Evolutionary conservation across 2,888 invertebrate genomes (phyloP).

Genomic region (Lysandra bellargus): DNA sequence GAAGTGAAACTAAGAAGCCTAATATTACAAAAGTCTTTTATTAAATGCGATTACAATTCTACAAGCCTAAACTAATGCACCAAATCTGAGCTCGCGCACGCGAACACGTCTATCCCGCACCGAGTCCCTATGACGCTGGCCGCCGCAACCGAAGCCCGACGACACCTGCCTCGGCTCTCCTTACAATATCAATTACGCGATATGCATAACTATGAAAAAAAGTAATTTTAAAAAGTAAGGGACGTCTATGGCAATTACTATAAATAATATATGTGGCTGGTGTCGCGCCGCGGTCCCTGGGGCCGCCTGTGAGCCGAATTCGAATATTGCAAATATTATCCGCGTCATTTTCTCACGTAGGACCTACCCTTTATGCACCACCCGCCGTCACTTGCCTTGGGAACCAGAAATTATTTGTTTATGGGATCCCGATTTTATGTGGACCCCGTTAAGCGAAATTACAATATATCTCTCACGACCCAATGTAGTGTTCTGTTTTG

Average conservation of each 20-base stretch:
- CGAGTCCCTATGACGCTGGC: too few species aligned
- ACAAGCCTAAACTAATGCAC: too few species aligned
- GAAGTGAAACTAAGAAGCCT: too few species aligned
- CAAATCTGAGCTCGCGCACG: too few species aligned
- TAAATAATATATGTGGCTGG: constrained; percentile 70
- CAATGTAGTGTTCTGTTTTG: neutral
- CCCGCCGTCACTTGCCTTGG: constrained; percentile 37
- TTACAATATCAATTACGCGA: neutral
- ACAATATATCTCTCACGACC: neutral
- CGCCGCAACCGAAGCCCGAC: too few species aligned
- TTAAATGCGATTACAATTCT: too few species aligned
- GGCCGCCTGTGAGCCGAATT: constrained; percentile 51
- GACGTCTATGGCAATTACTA: constrained; percentile 60
- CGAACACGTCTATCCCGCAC: too few species aligned
- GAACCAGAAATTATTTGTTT: constrained; percentile 33
- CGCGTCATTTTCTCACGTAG: constrained; percentile 69
- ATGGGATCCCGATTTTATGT: constrained; percentile 16
- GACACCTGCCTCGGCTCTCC: too few species aligned
- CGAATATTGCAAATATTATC: constrained; percentile 70
- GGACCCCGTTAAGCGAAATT: neutral
- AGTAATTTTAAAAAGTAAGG: constrained; percentile 48
- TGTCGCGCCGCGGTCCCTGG: constrained; percentile 54
- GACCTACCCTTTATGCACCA: constrained; percentile 54
- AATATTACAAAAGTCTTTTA: too few species aligned
- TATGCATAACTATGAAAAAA: neutral